Conservation (phyloP, 2,888 invertebrate species). For the Tachina grossa region DNA sequence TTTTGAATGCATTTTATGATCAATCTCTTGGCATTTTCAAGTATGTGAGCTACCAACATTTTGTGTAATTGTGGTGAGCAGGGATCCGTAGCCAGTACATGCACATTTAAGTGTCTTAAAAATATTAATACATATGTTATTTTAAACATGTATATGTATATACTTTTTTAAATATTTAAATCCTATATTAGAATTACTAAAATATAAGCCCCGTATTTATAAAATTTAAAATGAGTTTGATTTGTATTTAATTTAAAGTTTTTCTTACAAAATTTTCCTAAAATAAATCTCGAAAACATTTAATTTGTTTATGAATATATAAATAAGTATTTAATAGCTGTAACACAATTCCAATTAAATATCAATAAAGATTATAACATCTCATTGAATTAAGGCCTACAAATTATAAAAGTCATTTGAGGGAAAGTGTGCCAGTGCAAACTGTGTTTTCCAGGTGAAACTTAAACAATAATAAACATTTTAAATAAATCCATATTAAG, state of each 20-base stretch:
- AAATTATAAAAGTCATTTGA: no score
- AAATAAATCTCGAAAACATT: background rate
- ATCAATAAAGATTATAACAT: no score
- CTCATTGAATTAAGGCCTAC: no score
- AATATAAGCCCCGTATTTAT: background rate
- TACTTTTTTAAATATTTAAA: background rate
- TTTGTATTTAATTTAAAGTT: no score
- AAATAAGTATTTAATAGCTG: background rate
- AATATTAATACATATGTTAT: background rate
- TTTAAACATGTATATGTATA: no score
- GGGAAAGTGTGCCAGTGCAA: no score
- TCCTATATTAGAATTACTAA: background rate
- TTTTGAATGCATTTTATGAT: slow-evolving; percentile 43
- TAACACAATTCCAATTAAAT: background rate
- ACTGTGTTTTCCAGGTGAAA: background rate
- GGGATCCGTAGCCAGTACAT: background rate
- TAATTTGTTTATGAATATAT: background rate
- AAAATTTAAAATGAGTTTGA: no score
- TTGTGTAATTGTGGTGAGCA: background rate
- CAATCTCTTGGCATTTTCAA: slow-evolving; percentile 18
- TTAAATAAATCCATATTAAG: no score
- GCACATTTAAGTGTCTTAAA: background rate
- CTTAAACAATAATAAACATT: no score
- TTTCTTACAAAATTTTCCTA: background rate
- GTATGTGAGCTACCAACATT: background rate